phyloP scores from a whole-genome alignment of 2,797 vertebrate species.

The Kryptolebias ocellatus region DNA sequence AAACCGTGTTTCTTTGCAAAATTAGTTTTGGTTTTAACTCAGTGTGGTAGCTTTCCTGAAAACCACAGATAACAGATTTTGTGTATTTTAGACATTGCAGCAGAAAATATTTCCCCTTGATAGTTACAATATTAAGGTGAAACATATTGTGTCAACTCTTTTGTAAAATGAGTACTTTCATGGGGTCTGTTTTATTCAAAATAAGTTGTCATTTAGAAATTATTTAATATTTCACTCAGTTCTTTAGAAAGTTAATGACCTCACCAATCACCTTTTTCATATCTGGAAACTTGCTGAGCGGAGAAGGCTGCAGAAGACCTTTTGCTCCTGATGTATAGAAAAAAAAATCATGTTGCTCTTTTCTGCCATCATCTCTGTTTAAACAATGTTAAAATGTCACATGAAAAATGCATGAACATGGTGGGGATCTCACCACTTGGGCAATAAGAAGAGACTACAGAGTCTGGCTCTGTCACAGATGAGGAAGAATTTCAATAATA shows the following conservation, averaged over 20 bases:
- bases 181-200: constrained; percentile 1
- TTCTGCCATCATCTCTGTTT: constrained; percentile 73
- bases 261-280: constrained; percentile 15
- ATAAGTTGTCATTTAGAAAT: constrained; percentile 9
- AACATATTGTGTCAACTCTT: neutral
- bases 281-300: constrained; percentile 3
- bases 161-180: neutral
- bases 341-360: constrained; percentile 64
- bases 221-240: neutral
- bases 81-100: neutral
- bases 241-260: constrained; percentile 5
- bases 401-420: constrained; percentile 82
- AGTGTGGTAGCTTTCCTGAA: neutral
- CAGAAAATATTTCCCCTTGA: neutral
- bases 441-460: constrained; percentile 57
- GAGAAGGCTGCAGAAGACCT: constrained; percentile 25
- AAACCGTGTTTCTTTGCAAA: neutral
- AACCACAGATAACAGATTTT: neutral
- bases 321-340: constrained; percentile 43
- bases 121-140: neutral
- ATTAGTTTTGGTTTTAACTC: neutral
- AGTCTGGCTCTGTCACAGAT: constrained; percentile 29
- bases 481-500: constrained; percentile 34
- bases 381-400: constrained; percentile 81
- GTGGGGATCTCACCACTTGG: constrained; percentile 62